Percentiles rank a stretch among this genome's conserved stretches.
Conservation (phyloP, 2,797 vertebrate genomes). For the Myripristis murdjan region DNA sequence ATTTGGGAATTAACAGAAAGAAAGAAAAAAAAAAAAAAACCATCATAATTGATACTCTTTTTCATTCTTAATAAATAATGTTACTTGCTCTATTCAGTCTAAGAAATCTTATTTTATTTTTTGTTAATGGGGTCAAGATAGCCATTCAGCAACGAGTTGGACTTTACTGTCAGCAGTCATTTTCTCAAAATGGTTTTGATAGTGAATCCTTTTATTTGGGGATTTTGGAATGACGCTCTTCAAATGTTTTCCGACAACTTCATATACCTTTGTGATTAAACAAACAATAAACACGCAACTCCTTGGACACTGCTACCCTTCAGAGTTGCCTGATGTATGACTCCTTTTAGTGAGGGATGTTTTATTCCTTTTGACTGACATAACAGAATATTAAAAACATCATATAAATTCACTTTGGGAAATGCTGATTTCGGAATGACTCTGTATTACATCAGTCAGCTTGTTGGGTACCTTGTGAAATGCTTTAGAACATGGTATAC, state of each 20-base stretch:
- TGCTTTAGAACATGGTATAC: slow-evolving; percentile 7
- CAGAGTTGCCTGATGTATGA: background rate
- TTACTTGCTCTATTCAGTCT: no score
- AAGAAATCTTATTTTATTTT: no score
- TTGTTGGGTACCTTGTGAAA: slow-evolving; percentile 21
- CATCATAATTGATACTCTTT: no score
- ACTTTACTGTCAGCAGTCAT: background rate
- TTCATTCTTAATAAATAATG: no score
- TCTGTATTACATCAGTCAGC: background rate
- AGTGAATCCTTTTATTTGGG: background rate
- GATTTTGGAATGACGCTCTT: background rate
- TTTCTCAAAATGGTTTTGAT: background rate
- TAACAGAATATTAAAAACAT: background rate
- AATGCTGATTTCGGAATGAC: background rate
- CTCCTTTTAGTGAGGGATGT: background rate
- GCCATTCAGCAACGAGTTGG: background rate
- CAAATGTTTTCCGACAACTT: background rate
- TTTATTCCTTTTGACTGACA: background rate
- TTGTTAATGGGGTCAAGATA: background rate
- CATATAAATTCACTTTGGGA: background rate
- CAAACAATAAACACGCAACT: background rate
- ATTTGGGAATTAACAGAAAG: no score
- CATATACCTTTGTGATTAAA: background rate
- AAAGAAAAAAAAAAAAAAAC: no score
- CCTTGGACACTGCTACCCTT: background rate